Evolutionary conservation across 2,888 invertebrate species (phyloP), one percentile per base, ranked within the genome.

Genomic region (Hypsopygia costalis): DNA sequence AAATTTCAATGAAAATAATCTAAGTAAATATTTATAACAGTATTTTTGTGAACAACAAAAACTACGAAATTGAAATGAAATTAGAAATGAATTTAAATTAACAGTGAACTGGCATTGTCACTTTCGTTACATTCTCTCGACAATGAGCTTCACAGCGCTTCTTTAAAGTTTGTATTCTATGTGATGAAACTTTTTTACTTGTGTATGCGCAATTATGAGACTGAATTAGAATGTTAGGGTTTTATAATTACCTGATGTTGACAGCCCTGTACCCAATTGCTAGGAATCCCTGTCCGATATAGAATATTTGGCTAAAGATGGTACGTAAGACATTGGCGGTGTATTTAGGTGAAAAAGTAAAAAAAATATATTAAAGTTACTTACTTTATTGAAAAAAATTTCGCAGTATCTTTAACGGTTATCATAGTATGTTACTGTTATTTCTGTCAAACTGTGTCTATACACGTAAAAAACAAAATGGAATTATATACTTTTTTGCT

Each of bases 151-250:
- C 9, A 22, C 21, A 21, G 21, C 8, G 10, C 11, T 30, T 37
- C 11, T 21, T 5, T 20, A 27, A n/a, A 28, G 6, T 9, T 29
- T 10, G 6, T 37, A 37, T 21, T 30, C 8, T 11, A 7, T 37
- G 22, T 30, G 7, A 30, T 37, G 8, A 36, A 36, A 3, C 52
- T 58, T 62, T 21, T 69, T 73, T 64, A 73, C 72, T 80, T 80
- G 69, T 69, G 73, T 83, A 82, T 71, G 81, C 80, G 80, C 75
- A 82, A 83, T 70, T 73, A 82, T 79, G 83, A 87, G 87, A 87
- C 87, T 87, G 87, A 87, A 75, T 76, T 85, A 85, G 79, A 54
- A 66, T 60, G 54, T 65, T 82, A 82, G 79, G 68, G 53, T 61
- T 70, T 64, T 63, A 51, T 62, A 62, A 55, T 51, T 66, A 61